Conservation (phyloP, 2,797 vertebrate species). For the Aphelocoma californica region DNA sequence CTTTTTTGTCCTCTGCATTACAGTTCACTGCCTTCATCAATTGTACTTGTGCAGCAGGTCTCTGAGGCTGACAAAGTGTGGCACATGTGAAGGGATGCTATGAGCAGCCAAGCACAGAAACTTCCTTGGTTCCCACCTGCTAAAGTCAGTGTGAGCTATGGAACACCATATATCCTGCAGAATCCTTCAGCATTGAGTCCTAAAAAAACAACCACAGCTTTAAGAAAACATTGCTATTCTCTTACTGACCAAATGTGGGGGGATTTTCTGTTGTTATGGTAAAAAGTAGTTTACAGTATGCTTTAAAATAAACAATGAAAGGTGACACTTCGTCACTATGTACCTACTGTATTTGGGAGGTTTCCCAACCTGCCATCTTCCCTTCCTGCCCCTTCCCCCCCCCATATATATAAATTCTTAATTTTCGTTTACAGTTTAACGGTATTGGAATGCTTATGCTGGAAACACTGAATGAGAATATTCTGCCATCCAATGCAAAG, state of each 20-base stretch:
- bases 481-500: not conserved
- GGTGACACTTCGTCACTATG: not conserved
- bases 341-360: not conserved
- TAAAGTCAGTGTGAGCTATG: not conserved
- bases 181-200: not conserved
- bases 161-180: not conserved
- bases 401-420: not conserved
- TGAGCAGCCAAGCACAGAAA: not conserved
- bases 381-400: too few species aligned
- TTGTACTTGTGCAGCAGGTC: not conserved
- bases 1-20: not conserved
- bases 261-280: not conserved
- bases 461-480: not conserved
- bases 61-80: not conserved
- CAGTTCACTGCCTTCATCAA: not conserved
- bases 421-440: not conserved
- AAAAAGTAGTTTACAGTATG: not conserved
- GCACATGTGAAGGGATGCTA: not conserved
- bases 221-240: not conserved
- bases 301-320: not conserved
- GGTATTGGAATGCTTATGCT: not conserved
- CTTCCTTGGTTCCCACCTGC: not conserved
- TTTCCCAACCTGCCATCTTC: not conserved
- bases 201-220: not conserved
- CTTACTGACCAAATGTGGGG: not conserved